Evolutionary conservation across 2,888 invertebrate species (phyloP).

Genomic region (Ophraella communa): DNA sequence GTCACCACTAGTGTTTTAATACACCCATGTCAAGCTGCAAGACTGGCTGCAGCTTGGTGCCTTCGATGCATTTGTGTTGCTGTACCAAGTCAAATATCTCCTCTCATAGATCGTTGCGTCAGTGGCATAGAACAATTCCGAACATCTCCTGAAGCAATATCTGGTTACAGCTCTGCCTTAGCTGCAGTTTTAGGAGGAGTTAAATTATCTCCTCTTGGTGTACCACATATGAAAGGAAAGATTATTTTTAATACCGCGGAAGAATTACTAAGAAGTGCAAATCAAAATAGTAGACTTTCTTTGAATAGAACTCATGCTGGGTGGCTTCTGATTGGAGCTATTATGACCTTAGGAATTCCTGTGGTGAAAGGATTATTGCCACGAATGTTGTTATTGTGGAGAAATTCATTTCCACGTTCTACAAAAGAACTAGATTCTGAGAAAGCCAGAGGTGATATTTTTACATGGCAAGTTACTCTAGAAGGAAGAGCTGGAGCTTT

Average conservation of each 20-base stretch:
- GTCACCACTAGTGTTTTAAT: slow-evolving; percentile 84
- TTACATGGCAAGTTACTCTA: slow-evolving; percentile 98
- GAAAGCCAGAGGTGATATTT: slow-evolving; percentile 93
- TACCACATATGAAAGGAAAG: slow-evolving; percentile 96
- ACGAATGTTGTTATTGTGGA: slow-evolving; percentile 93
- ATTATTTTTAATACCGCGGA: slow-evolving; percentile 97
- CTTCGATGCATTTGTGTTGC: slow-evolving; percentile 91
- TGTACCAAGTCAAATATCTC: slow-evolving; percentile 92
- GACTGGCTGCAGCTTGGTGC: slow-evolving; percentile 95
- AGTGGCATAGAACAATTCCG: slow-evolving; percentile 88
- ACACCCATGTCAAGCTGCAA: slow-evolving; percentile 93
- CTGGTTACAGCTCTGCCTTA: slow-evolving; percentile 91
- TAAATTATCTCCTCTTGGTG: slow-evolving; percentile 86
- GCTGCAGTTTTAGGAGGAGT: slow-evolving; percentile 94
- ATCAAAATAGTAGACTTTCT: slow-evolving; percentile 94
- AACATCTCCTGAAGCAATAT: slow-evolving; percentile 86
- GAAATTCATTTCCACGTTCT: slow-evolving; percentile 96
- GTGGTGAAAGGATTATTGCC: slow-evolving; percentile 92
- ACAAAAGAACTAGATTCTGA: slow-evolving; percentile 97
- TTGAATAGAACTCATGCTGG: slow-evolving; percentile 96
- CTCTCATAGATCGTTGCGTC: slow-evolving; percentile 88
- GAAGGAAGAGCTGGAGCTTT: slow-evolving; percentile 96
- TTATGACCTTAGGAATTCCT: slow-evolving; percentile 92
- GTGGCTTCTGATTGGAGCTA: slow-evolving; percentile 95
- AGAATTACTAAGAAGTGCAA: slow-evolving; percentile 93